A percentile compares a stretch with the other conserved stretches of the same genome.
phyloP scores from a whole-genome alignment of 2,797 vertebrate species.

The Syndactyla subalaris region DNA sequence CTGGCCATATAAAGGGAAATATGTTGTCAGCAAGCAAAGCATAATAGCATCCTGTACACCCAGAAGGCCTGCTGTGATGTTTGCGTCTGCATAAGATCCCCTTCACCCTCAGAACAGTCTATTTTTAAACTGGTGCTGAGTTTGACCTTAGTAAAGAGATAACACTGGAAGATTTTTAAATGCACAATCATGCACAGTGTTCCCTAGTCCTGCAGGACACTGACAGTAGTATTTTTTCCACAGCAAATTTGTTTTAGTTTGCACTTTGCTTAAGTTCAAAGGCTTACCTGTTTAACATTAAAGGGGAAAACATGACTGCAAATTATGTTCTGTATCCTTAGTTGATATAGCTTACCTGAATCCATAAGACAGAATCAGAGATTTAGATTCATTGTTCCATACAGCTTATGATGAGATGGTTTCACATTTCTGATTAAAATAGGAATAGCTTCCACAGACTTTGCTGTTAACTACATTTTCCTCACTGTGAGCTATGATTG shows the following conservation, averaged over 20 bases:
- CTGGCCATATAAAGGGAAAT: conserved; percentile 16
- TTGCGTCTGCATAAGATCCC: conserved; percentile 19
- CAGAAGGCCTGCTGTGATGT: conserved; percentile 33
- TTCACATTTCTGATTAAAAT: conserved; percentile 9
- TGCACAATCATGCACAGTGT: not conserved
- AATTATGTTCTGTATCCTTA: not conserved
- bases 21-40: conserved; percentile 40
- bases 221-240: not conserved
- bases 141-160: conserved; percentile 14
- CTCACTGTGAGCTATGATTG: not conserved
- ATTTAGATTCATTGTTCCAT: not conserved
- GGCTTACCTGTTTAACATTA: conserved; percentile 12
- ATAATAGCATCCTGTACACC: conserved; percentile 33
- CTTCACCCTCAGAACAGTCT: not conserved
- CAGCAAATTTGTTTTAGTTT: conserved; percentile 9
- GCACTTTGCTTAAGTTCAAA: conserved; percentile 13
- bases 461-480: not conserved
- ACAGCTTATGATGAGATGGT: not conserved
- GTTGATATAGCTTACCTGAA: conserved; percentile 6
- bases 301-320: not conserved
- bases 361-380: not conserved
- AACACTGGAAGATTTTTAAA: not conserved
- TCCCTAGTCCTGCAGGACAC: not conserved
- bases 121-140: conserved; percentile 35
- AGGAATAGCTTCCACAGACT: not conserved